phyloP scores from a whole-genome alignment of 2,797 vertebrate species.

The Cyclopterus lumpus region DNA sequence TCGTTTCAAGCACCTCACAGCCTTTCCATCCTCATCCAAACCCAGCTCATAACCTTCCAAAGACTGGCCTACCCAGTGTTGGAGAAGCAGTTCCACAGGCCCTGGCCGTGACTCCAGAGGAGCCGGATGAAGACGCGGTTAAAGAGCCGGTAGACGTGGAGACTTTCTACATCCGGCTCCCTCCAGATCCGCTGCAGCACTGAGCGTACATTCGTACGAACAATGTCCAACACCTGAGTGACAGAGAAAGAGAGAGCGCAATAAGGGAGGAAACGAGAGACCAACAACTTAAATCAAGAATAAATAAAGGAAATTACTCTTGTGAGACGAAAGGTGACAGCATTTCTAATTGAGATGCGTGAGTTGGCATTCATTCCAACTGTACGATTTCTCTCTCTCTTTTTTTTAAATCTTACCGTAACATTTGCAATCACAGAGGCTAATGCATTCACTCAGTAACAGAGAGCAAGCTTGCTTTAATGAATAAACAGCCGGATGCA shows the following conservation, averaged over 20 bases:
- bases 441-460: slow-evolving; percentile 37
- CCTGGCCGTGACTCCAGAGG: slow-evolving; percentile 97
- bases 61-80: slow-evolving; percentile 90
- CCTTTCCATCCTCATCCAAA: background rate
- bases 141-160: slow-evolving; percentile 93
- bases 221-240: slow-evolving; percentile 94
- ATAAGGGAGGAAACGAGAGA: slow-evolving; percentile 30
- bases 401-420: slow-evolving; percentile 22
- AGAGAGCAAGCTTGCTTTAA: slow-evolving; percentile 34
- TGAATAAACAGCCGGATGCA: slow-evolving; percentile 24
- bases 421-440: slow-evolving; percentile 44
- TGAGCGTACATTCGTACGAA: slow-evolving; percentile 89
- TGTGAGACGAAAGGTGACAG: slow-evolving; percentile 12
- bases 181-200: slow-evolving; percentile 93
- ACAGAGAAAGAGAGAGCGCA: slow-evolving; percentile 13
- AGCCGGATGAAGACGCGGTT: slow-evolving; percentile 94
- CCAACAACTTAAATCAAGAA: slow-evolving; percentile 27
- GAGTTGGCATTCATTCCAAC: slow-evolving; percentile 45
- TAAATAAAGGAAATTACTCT: slow-evolving; percentile 34
- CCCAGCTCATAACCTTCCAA: background rate
- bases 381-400: slow-evolving; percentile 23
- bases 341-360: slow-evolving; percentile 28
- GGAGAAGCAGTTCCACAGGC: slow-evolving; percentile 97
- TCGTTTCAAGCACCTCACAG: background rate
- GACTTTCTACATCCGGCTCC: slow-evolving; percentile 91